Percentiles rank a stretch among this genome's conserved stretches.
phyloP scores from a whole-genome alignment of 2,888 invertebrate species.

The Cactoblastis cactorum region DNA sequence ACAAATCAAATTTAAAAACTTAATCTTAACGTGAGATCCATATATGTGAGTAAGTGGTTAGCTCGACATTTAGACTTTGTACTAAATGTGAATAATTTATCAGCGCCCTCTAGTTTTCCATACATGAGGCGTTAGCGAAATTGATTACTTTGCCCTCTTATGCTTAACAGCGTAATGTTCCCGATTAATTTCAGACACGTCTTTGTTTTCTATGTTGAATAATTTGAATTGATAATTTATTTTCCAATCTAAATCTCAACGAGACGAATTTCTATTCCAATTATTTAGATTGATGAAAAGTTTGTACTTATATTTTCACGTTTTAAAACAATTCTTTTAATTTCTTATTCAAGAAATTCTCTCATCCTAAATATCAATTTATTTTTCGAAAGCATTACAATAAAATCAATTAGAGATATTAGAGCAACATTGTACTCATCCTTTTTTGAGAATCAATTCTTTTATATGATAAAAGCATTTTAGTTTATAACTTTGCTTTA shows the following conservation, averaged over 20 bases:
- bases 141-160: slow-evolving; percentile 21
- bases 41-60: not conserved
- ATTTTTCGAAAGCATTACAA: not conserved
- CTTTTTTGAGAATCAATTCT: not conserved
- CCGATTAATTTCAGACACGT: not conserved
- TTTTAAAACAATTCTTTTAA: too few relatives aligned
- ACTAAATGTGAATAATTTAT: slow-evolving; percentile 26
- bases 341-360: not conserved
- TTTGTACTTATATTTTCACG: too few relatives aligned
- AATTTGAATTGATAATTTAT: not conserved
- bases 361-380: not conserved
- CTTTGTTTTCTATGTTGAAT: not conserved
- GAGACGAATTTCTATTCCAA: too few relatives aligned
- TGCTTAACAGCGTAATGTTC: not conserved
- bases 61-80: slow-evolving; percentile 5
- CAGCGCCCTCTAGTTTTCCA: slow-evolving; percentile 20
- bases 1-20: not conserved
- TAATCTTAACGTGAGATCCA: not conserved
- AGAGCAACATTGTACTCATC: not conserved
- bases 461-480: not conserved
- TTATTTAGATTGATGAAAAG: too few relatives aligned
- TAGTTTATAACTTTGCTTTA: not conserved
- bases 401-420: slow-evolving; percentile 7
- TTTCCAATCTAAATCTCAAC: too few relatives aligned
- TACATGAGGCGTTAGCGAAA: slow-evolving; percentile 16